Evolutionary conservation across 2,888 invertebrate genomes (phyloP).

Genomic region (Ctenicera cuprea): DNA sequence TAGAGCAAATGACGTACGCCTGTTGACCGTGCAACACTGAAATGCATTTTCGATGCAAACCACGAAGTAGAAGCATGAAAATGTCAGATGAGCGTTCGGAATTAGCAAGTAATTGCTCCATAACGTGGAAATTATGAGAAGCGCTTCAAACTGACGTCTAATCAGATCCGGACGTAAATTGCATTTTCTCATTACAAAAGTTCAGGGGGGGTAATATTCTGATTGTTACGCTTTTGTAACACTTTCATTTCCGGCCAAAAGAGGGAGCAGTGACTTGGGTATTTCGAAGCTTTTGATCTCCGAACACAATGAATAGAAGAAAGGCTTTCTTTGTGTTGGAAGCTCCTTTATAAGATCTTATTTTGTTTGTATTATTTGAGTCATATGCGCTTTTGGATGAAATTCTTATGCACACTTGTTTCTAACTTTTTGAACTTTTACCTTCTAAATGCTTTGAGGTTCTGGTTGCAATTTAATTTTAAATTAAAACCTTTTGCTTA

Average conservation of each 20-base stretch:
- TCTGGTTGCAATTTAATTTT: background rate
- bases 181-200: conserved; percentile 68
- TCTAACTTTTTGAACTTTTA: conserved; percentile 37
- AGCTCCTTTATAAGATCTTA: conserved; percentile 60
- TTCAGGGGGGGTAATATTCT: conserved; percentile 64
- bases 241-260: conserved; percentile 66
- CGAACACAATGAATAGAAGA: conserved; percentile 60
- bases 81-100: conserved; percentile 53
- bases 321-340: conserved; percentile 57
- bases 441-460: conserved; percentile 25
- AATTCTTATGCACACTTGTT: conserved; percentile 47
- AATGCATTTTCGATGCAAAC: conserved; percentile 36
- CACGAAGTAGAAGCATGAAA: conserved; percentile 41
- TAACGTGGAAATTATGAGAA: conserved; percentile 61
- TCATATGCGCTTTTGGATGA: conserved; percentile 56
- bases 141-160: conserved; percentile 61
- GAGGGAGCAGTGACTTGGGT: conserved; percentile 60
- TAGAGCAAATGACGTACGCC: too few species aligned
- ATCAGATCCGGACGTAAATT: conserved; percentile 66
- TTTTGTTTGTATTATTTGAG: conserved; percentile 63
- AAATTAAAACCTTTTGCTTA: too few species aligned
- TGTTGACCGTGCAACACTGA: too few species aligned
- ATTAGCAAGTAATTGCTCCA: conserved; percentile 63
- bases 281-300: conserved; percentile 63
- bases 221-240: conserved; percentile 67